These are phyloP conservation scores for Riptortus pedestris DNA, from an alignment of 1,140 invertebrate species.

Conservation along the genomic window DNA sequence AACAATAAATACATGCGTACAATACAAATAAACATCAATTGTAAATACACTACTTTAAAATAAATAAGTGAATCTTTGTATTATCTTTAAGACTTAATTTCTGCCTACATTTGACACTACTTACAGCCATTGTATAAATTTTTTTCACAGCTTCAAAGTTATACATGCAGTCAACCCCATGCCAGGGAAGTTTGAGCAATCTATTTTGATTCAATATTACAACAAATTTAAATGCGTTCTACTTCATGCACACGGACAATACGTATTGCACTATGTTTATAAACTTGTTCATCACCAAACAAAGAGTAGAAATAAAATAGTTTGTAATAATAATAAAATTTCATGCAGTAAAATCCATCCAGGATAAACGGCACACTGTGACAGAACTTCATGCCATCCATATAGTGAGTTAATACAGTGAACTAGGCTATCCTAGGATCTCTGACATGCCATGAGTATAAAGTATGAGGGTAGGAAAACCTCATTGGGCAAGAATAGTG, in stretches of 20 bases:
- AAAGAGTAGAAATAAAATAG: background rate
- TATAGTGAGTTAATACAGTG: background rate
- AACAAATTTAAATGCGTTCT: too few relatives aligned
- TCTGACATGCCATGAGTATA: background rate
- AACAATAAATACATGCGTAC: constrained; percentile 21
- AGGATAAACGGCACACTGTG: constrained; percentile 27
- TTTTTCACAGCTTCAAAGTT: constrained; percentile 1
- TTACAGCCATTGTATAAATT: background rate
- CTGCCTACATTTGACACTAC: constrained; percentile 5
- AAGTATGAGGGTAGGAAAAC: background rate
- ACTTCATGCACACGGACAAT: too few relatives aligned
- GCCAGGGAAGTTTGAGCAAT: constrained; percentile 2
- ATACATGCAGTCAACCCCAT: constrained; percentile 7
- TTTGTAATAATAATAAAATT: background rate
- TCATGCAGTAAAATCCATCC: constrained; percentile 20
- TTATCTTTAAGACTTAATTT: too few relatives aligned
- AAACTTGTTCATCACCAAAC: background rate
- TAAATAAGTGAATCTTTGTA: too few relatives aligned
- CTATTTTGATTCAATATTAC: too few relatives aligned
- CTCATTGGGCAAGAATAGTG: too few relatives aligned
- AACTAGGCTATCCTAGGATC: background rate
- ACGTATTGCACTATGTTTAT: too few relatives aligned
- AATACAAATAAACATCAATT: constrained; percentile 21
- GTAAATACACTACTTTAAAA: background rate
- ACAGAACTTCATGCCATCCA: constrained; percentile 15